Evolutionary conservation across 2,888 invertebrate species (phyloP), one percentile per base, ranked within the genome.

Genomic region (Lepidocyrtinus sp.): DNA sequence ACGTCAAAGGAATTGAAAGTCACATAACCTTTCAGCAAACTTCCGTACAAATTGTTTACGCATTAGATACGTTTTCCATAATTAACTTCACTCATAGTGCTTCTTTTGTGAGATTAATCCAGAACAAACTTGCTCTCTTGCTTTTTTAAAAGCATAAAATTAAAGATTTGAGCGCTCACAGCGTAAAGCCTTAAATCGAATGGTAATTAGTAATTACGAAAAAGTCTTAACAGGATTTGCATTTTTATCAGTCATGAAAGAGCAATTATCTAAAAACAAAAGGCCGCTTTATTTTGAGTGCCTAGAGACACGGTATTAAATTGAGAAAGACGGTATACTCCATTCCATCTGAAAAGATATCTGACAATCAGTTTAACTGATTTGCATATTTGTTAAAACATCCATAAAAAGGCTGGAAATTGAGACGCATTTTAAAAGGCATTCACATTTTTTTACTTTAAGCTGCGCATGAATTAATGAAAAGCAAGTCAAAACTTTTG

Each of bases 181-280:
- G 59, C 59, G n/a, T n/a, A n/a, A n/a, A 59, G 19, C 22, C 59
- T 59, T 59, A 59, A 59, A 59, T 59, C n/a, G 22, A 59, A 59
- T 59, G 59, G 59, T 59, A 59, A 59, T 59, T 59, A 59, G 59
- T 59, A 59, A 59, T 59, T 59, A 59, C 15, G 22, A 50, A 50
- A 59, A 59, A 59, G 59, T 59, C 59, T 59, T 59, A 50, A 50
- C 50, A n/a, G 50, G 50, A 50, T 50, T 50, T 50, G 50, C 50
- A 50, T 50, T n/a, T 50, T 2, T 50, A 50, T 50, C 50, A 50
- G 50, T 50, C 50, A n/a, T 12, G 50, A 12, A 50, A n/a, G 12
- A 50, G n/a, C 50, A 15, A 50, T 50, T 50, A 50, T n/a, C 5
- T n/a, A 50, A 12, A 50, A 50, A 36, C 36, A 36, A 12, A 36